These are phyloP conservation scores for Chymomyza amoena DNA, from an alignment of 2,888 invertebrate genomes.

Conservation along the genomic window DNA sequence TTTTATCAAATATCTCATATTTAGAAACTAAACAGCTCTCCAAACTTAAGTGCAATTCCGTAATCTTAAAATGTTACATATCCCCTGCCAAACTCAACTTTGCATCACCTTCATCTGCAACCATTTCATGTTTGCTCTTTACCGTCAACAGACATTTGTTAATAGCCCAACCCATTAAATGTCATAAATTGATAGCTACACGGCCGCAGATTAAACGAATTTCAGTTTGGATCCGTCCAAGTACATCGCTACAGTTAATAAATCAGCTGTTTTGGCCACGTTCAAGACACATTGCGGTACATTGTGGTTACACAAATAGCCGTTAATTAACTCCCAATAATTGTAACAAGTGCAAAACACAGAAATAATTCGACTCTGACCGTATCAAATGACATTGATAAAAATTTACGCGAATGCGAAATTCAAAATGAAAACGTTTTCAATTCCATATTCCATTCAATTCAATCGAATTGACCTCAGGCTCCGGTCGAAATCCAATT, in stretches of 20 bases:
- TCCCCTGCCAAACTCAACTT: too few species aligned
- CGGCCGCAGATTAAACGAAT: background rate
- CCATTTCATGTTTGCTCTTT: background rate
- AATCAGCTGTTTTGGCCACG: background rate
- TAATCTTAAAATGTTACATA: too few species aligned
- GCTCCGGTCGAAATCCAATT: slow-evolving; percentile 53
- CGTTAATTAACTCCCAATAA: slow-evolving; percentile 59
- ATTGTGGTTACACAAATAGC: slow-evolving; percentile 21
- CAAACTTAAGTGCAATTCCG: too few species aligned
- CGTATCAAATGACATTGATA: slow-evolving; percentile 35
- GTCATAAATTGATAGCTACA: background rate
- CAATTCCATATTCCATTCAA: slow-evolving; percentile 7
- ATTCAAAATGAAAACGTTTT: slow-evolving; percentile 3
- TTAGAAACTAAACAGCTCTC: too few species aligned
- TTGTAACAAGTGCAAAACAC: slow-evolving; percentile 50
- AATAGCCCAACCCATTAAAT: background rate
- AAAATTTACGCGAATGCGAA: background rate
- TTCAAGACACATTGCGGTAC: slow-evolving; percentile 18
- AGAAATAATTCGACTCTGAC: slow-evolving; percentile 1
- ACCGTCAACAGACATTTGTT: background rate
- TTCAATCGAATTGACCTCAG: slow-evolving; percentile 1
- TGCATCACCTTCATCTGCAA: too few species aligned
- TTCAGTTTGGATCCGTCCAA: background rate
- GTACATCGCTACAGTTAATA: background rate
- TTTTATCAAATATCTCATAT: too few species aligned